Evolutionary conservation across 2,888 invertebrate species (phyloP), one percentile per base, ranked within the genome.

Genomic region (Sarcophaga caerulescens): DNA sequence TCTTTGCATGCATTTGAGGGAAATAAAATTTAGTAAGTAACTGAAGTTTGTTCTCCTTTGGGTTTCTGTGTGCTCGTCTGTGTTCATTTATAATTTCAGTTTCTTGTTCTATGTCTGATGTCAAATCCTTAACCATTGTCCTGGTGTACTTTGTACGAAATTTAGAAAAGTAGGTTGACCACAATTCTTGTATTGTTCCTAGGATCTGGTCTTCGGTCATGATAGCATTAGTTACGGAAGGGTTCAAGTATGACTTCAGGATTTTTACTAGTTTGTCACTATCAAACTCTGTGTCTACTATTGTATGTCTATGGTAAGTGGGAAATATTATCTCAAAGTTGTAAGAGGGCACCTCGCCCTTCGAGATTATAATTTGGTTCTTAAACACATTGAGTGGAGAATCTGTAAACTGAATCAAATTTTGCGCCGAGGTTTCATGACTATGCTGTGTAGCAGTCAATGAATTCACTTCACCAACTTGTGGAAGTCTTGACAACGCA

Each of bases 21-120:
- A 81, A 84, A 68, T 81, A 84, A 25, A 45, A 68, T 44, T 44
- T 75, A 57, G 77, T 69, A 3, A 84, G 14, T n/a, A 86, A 77
- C n/a, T 81, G 84, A 6, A 4, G 10, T 23, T 68, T 77, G 57
- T 89, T 88, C 71, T 89, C 87, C 47, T 52, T 74, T 11, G 71
- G 47, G 21, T 83, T 87, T 21, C 73, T 62, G 21, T 81, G 85
- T 10, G 82, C 79, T 45, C 87, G 35, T 35, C 35, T 35, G 6
- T 35, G 6, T 57, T 59, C 14, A 14, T 63, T 45, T 12, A 85
- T 84, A 57, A 87, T 68, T 6, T 63, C 52, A 21, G 73, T 63
- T 66, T 86, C 80, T 21, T 77, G 25, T 14, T 71, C 45, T 44
- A 47, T 14, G 14, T 83, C 68, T 19, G 19, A 59, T 3, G 12